These are phyloP conservation scores for Chalcosyrphus nemorum DNA, from an alignment of 2,888 invertebrate genomes.

Conservation along the genomic window DNA sequence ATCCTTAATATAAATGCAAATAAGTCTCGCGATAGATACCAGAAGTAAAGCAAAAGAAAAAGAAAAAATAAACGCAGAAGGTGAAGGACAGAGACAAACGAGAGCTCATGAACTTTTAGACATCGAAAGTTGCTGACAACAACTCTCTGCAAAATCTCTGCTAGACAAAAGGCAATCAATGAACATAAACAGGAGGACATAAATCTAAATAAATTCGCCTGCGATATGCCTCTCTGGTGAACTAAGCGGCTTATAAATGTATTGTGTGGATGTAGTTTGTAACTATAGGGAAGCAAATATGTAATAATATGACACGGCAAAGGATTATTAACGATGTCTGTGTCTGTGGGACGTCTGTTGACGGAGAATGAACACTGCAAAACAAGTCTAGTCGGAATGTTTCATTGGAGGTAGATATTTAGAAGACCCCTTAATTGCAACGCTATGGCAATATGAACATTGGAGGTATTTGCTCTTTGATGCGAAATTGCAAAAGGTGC, in stretches of 20 bases:
- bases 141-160: conserved; percentile 50
- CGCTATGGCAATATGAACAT: too few species aligned
- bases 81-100: conserved; percentile 70
- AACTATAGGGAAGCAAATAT: conserved; percentile 2
- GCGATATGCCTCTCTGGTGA: conserved; percentile 50
- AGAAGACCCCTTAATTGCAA: too few species aligned
- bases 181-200: conserved; percentile 56
- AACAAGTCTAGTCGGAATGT: too few species aligned
- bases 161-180: conserved; percentile 70
- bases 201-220: conserved; percentile 57
- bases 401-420: too few species aligned
- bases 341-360: background rate
- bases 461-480: too few species aligned
- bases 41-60: conserved; percentile 5
- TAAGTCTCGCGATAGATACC: conserved; percentile 65
- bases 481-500: too few species aligned
- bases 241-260: conserved; percentile 56
- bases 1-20: conserved; percentile 74
- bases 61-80: conserved; percentile 5
- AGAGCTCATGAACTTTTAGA: conserved; percentile 65
- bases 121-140: conserved; percentile 67
- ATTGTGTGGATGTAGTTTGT: conserved; percentile 29
- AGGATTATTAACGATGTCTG: background rate
- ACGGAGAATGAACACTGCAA: background rate
- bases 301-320: conserved; percentile 23